Evolutionary conservation across 2,113 vertebrate species (phyloP), one percentile per base, ranked within the genome.

Genomic region (Gallinago jamesoni): DNA sequence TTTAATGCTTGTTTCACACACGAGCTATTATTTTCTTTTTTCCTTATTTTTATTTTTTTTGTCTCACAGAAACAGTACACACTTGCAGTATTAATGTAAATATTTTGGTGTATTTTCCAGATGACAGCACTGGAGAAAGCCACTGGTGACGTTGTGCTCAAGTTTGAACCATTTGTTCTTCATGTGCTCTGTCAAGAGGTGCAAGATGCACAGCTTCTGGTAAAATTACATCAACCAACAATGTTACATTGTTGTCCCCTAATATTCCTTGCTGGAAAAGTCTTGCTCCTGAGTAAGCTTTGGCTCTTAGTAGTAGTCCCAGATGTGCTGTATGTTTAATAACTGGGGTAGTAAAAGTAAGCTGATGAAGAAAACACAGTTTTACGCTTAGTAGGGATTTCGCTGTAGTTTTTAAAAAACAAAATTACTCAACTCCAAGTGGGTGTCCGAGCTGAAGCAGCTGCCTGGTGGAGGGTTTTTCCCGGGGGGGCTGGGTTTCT

Each of bases 151-250:
- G 98, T 97, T 2, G 95, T 99, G 64, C 86, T 99, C 86, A 99
- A 99, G 96, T 99, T 99, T 90, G 99, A 99, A 43, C 99, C 99
- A 0, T 98, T 99, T 73, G 97, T 99, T 27, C 99, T 99, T 62
- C 99, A 99, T 0, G 98, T 99, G 50, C 98, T 99, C 23, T 99
- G 99, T 81, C 96, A 79, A 64, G 97, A 97, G 47, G 95, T 99
- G 48, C 98, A 97, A 39, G 98, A 99, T 10, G 99, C 99, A 18
- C 99, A 99, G 92, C 96, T 99, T 30, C 94, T 99, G 99, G 99
- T 99, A 98, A 98, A 94, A 35, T 35, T 10, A 27, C 5, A 0
- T 37, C 16, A 15, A 30, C 25, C 14, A 43, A 41, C 80, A 56
- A 2, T 1, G 63, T 55, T 35, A 17, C 48, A 2, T 17, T 60